Evolutionary conservation across 2,888 invertebrate genomes (phyloP).

Genomic region (Tinea semifulvella): DNA sequence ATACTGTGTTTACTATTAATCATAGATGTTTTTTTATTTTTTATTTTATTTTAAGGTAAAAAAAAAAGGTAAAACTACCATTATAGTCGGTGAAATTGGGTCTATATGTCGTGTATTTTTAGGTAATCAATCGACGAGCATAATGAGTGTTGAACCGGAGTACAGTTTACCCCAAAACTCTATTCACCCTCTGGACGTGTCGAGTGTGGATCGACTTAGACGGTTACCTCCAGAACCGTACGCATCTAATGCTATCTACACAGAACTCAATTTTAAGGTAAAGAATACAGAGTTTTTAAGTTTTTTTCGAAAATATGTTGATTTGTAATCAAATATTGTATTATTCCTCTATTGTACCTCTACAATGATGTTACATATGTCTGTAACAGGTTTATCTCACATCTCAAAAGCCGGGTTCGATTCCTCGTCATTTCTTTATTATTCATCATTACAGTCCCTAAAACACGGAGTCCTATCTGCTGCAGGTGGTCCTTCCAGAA

Average conservation of each 20-base stretch:
- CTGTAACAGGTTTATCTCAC: too few relatives aligned
- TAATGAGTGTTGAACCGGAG: slow-evolving; percentile 55
- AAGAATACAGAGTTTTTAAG: not conserved
- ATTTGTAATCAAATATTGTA: too few relatives aligned
- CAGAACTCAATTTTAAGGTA: slow-evolving; percentile 62
- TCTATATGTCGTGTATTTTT: slow-evolving; percentile 18
- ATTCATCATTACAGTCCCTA: too few relatives aligned
- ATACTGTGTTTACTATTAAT: not conserved
- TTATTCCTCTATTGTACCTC: too few relatives aligned
- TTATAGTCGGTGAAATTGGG: too few relatives aligned
- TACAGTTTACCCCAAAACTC: slow-evolving; percentile 60
- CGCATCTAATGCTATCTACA: slow-evolving; percentile 62
- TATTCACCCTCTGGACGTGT: slow-evolving; percentile 52
- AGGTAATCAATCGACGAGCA: slow-evolving; percentile 56
- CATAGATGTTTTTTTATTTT: not conserved
- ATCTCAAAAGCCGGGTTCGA: too few relatives aligned
- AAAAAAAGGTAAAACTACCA: too few relatives aligned
- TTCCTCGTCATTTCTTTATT: too few relatives aligned
- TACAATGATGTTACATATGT: too few relatives aligned
- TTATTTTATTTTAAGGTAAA: not conserved
- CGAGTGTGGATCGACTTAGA: slow-evolving; percentile 52
- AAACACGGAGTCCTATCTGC: too few relatives aligned
- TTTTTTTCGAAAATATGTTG: not conserved
- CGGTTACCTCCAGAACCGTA: slow-evolving; percentile 58
- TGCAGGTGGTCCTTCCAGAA: too few relatives aligned